These are phyloP conservation scores for Pterophyllum scalare DNA, from an alignment of 2,113 vertebrate species.

Conservation along the genomic window DNA sequence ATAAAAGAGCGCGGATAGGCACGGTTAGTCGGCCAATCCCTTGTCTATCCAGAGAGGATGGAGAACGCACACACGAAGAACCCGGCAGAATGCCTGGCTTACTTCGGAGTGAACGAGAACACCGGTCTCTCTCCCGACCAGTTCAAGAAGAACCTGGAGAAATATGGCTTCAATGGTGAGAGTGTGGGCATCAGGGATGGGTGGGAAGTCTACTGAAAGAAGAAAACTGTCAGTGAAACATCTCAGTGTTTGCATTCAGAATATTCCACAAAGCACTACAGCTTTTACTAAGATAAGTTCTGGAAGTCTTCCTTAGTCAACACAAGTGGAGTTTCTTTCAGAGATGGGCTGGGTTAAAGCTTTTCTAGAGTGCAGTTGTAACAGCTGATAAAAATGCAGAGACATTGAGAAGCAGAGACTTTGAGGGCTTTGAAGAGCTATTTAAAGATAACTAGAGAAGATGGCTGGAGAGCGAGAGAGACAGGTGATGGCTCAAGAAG, in stretches of 20 bases:
- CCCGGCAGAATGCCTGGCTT: slow-evolving; percentile 84
- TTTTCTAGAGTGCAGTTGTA: slow-evolving; percentile 61
- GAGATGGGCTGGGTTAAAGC: slow-evolving; percentile 18
- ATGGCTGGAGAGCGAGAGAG: slow-evolving; percentile 75
- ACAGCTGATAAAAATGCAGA: slow-evolving; percentile 75
- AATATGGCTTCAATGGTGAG: slow-evolving; percentile 91
- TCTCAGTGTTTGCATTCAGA: neutral
- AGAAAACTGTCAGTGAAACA: slow-evolving; percentile 4
- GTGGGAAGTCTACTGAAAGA: slow-evolving; percentile 15
- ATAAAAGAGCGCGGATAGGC: slow-evolving; percentile 67
- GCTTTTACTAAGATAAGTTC: neutral
- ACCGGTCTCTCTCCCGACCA: slow-evolving; percentile 85
- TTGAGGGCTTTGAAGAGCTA: slow-evolving; percentile 75
- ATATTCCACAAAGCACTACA: neutral
- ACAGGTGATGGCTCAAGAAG: slow-evolving; percentile 82
- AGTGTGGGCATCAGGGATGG: slow-evolving; percentile 29
- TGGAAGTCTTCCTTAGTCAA: neutral
- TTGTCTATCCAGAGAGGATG: slow-evolving; percentile 81
- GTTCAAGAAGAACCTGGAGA: slow-evolving; percentile 89
- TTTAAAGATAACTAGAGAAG: slow-evolving; percentile 80
- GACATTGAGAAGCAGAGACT: slow-evolving; percentile 76
- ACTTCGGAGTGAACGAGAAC: slow-evolving; percentile 87
- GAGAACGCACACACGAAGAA: slow-evolving; percentile 86
- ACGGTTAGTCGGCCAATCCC: slow-evolving; percentile 59
- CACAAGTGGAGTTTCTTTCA: neutral